phyloP scores from a whole-genome alignment of 2,797 vertebrate species.

The Mormyrus proboscirostris region DNA sequence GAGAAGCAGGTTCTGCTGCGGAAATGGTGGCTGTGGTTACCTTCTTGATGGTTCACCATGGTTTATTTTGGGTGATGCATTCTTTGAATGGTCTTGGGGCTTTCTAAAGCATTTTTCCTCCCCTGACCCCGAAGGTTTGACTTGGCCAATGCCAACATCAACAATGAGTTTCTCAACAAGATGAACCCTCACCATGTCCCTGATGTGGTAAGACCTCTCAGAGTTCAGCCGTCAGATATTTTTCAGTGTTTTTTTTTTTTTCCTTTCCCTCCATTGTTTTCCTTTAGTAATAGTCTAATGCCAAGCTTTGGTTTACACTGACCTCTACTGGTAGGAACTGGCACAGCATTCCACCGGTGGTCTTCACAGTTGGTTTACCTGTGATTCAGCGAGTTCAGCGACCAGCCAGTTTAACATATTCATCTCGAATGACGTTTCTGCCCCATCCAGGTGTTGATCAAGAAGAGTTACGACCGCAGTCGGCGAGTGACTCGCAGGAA shows the following conservation, averaged over 20 bases:
- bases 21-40: background rate
- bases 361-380: background rate
- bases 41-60: background rate
- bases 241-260: background rate
- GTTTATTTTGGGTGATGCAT: background rate
- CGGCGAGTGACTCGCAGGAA: constrained; percentile 80
- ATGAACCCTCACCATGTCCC: constrained; percentile 83
- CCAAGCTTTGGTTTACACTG: constrained; percentile 23
- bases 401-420: background rate
- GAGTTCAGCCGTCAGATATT: background rate
- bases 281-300: background rate
- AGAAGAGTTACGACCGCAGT: constrained; percentile 86
- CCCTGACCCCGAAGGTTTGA: constrained; percentile 67
- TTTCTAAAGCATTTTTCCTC: background rate
- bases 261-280: background rate
- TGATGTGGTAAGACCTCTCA: constrained; percentile 76
- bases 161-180: constrained; percentile 89
- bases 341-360: background rate
- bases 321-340: constrained; percentile 39
- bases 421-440: background rate
- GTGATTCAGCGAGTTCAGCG: background rate
- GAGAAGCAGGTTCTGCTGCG: background rate
- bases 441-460: constrained; percentile 77
- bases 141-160: constrained; percentile 90
- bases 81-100: background rate